phyloP scores from a whole-genome alignment of 1,140 invertebrate genomes.

The Hyposmocoma kahamanoa region DNA sequence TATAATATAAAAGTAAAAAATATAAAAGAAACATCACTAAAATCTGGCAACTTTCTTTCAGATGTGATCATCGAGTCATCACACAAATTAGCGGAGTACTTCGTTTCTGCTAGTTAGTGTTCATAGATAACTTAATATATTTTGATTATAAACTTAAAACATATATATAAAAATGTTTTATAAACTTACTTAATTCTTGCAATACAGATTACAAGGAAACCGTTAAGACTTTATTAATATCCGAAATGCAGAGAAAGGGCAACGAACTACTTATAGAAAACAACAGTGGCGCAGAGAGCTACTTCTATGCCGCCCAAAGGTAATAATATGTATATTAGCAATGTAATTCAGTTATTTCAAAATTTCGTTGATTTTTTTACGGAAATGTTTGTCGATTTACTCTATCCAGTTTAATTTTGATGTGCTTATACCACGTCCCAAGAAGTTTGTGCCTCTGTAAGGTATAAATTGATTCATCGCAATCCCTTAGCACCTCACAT shows the following conservation, averaged over 20 bases:
- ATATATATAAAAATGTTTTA: neutral
- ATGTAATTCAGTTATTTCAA: no score
- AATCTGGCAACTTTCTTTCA: constrained; percentile 31
- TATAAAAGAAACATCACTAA: no score
- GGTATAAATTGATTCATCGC: no score
- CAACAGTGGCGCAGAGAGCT: constrained; percentile 36
- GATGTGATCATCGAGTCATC: constrained; percentile 55
- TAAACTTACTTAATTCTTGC: neutral
- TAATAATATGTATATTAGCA: no score
- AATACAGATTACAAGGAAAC: constrained; percentile 40
- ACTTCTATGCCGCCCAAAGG: constrained; percentile 57
- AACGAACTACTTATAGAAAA: constrained; percentile 48
- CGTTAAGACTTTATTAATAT: constrained; percentile 39
- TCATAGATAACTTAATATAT: neutral
- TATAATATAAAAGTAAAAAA: no score
- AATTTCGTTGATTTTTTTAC: no score
- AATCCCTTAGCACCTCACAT: no score
- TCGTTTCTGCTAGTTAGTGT: constrained; percentile 49
- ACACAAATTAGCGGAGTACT: constrained; percentile 44
- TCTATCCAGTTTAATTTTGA: no score
- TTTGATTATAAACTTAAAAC: neutral
- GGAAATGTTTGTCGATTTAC: no score
- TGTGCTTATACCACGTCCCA: no score
- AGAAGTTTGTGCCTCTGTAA: no score
- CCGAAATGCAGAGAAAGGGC: constrained; percentile 53